A percentile compares a stretch with the other conserved stretches of the same genome.
Conservation (phyloP, 1,140 invertebrate species). For the Lordiphosa mommai region DNA sequence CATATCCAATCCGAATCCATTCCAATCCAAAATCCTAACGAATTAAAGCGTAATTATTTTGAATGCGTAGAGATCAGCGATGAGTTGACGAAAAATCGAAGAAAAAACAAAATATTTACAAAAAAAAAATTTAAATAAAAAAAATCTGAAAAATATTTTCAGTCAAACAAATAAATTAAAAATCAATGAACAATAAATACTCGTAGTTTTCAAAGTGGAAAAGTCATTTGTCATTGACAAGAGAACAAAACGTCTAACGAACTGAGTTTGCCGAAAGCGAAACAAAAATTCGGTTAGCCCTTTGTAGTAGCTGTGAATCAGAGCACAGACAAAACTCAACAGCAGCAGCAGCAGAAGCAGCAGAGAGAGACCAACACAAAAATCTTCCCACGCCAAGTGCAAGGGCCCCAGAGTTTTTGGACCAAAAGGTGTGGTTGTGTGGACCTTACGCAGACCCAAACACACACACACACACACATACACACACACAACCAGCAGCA, state of each 20-base stretch:
- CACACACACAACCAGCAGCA: constrained; percentile 18
- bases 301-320: constrained; percentile 75
- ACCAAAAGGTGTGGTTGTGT: constrained; percentile 59
- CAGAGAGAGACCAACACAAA: constrained; percentile 53
- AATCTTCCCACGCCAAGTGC: constrained; percentile 79
- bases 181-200: constrained; percentile 52
- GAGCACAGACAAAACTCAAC: constrained; percentile 51
- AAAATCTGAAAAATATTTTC: constrained; percentile 27
- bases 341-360: constrained; percentile 11
- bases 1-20: constrained; percentile 1
- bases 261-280: constrained; percentile 29
- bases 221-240: constrained; percentile 71
- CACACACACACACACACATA: constrained; percentile 26
- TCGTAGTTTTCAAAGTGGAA: constrained; percentile 23
- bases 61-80: constrained; percentile 52
- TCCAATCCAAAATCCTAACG: constrained; percentile 27
- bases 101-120: constrained; percentile 16
- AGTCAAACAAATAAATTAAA: constrained; percentile 75
- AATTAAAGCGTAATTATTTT: constrained; percentile 78
- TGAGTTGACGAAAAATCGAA: constrained; percentile 56
- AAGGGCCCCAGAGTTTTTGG: constrained; percentile 59
- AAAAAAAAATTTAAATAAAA: constrained; percentile 16
- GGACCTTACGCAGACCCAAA: constrained; percentile 34
- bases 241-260: constrained; percentile 75
- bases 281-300: constrained; percentile 37